Base-by-base conservation (phyloP, 2,888 invertebrate genomes). In the Salpingus planirostris region DNA sequence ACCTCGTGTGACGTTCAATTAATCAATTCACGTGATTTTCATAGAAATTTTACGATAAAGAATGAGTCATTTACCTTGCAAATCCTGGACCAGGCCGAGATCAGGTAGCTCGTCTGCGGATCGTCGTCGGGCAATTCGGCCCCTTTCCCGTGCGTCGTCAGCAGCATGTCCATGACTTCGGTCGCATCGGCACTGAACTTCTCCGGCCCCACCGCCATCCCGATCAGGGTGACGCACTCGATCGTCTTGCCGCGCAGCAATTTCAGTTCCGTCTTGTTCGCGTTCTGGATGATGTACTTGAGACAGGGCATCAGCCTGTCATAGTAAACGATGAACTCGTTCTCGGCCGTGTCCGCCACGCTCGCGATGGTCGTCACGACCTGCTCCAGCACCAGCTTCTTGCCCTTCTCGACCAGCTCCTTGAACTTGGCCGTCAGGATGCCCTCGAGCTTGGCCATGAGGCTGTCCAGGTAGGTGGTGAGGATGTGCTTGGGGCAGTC, bases 281-380 rank as follows among this genome's bases (percentile, higher is more conserved):
- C 93, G 62, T 96, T 90, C 53, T 90, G 83, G 50, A 98, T 92
- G 38, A 98, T 97, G 63, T 90, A 96, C 64, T 97, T 97, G 42
- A 98, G 74, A 57, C 89, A 92, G 1, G 96, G 96, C 76, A 93
- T 84, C 46, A 84, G 68, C 47, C 89, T 78, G 59, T 95, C 95
- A 56, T 98, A 99, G 67, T 95, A 97, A 2, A 79, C 71, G 4
- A 85, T 80, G 64, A 99, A 99, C 56, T 93, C 91, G 55, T 92
- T 91, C 64, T 96, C 95, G 7, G 93, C 89, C 0, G 97, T 93
- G 64, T 98, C 98, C 2, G 98, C 98, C 1, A 98, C 92, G 0
- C 96, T 93, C 5, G 98, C 97, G 44, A 98, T 89, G 3, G 97
- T 96, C 0, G 96, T 96, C n/a, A 97, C 93, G 29, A 92, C 84